Evolutionary conservation across 2,113 vertebrate genomes (phyloP).

Genomic region (Stegastes partitus): DNA sequence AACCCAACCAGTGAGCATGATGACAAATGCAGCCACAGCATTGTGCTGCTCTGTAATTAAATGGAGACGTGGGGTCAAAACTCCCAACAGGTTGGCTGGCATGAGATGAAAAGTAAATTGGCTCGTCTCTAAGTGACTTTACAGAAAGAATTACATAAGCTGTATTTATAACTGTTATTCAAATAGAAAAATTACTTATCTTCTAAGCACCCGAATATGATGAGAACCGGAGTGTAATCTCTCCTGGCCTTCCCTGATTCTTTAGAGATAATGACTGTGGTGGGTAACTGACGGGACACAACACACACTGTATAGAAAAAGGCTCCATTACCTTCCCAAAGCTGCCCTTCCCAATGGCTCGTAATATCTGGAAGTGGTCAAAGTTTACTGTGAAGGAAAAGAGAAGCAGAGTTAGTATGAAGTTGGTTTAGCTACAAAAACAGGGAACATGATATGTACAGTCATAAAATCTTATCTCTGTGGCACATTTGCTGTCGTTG

Average conservation of each 20-base stretch:
- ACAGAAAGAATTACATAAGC: constrained; percentile 26
- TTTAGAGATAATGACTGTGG: constrained; percentile 31
- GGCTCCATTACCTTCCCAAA: constrained; percentile 85
- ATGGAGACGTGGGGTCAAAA: constrained; percentile 59
- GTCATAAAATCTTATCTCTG: too few relatives aligned
- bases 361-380: constrained; percentile 88
- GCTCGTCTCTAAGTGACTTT: constrained; percentile 39
- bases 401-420: neutral
- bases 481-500: too few relatives aligned
- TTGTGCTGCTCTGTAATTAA: constrained; percentile 61
- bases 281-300: constrained; percentile 52
- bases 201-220: constrained; percentile 55
- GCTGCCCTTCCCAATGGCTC: constrained; percentile 88
- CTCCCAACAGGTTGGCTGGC: constrained; percentile 55
- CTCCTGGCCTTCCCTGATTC: constrained; percentile 2
- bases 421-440: neutral
- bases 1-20: constrained; percentile 6
- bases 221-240: constrained; percentile 63
- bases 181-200: constrained; percentile 53
- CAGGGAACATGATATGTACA: too few relatives aligned
- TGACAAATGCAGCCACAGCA: constrained; percentile 36
- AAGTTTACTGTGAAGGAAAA: constrained; percentile 84
- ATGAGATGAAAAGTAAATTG: constrained; percentile 52
- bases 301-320: constrained; percentile 12
- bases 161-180: constrained; percentile 28